Percentiles rank a stretch among this genome's conserved stretches.
Evolutionary conservation across 2,888 invertebrate species (phyloP).

Genomic region (Actias luna): DNA sequence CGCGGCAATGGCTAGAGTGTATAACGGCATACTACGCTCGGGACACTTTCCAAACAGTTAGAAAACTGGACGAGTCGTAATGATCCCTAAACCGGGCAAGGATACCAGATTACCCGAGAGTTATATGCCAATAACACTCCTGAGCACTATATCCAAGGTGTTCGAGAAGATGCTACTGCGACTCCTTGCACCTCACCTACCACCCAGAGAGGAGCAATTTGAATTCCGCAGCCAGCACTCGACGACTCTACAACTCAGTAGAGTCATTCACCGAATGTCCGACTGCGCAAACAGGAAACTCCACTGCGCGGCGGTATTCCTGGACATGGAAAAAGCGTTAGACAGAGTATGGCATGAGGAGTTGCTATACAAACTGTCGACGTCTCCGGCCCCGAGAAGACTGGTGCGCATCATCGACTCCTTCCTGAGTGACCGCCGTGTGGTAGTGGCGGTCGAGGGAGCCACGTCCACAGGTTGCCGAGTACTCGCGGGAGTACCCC

Average conservation of each 20-base stretch:
- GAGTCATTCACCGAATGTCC: conserved; percentile 29
- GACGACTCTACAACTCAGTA: conserved; percentile 34
- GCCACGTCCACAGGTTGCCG: conserved; percentile 7
- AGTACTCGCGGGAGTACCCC: conserved; percentile 27
- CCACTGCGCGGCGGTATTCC: conserved; percentile 29
- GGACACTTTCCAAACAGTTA: conserved; percentile 21
- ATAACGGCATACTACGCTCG: conserved; percentile 20
- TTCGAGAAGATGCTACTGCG: conserved; percentile 28
- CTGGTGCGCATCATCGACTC: conserved; percentile 23
- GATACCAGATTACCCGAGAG: conserved; percentile 23
- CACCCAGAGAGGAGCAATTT: conserved; percentile 26
- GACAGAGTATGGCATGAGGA: conserved; percentile 41
- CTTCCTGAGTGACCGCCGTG: conserved; percentile 25
- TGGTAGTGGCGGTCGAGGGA: conserved; percentile 27
- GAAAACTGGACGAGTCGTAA: conserved; percentile 26
- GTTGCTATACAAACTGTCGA: conserved; percentile 32
- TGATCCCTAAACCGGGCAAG: conserved; percentile 31
- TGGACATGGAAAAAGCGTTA: conserved; percentile 40
- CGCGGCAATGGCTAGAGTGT: conserved; percentile 10
- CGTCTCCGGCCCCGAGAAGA: conserved; percentile 16
- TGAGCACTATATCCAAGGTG: conserved; percentile 24
- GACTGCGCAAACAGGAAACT: conserved; percentile 22
- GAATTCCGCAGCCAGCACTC: conserved; percentile 30
- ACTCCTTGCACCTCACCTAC: not conserved
- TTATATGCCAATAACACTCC: conserved; percentile 30